Percentiles rank a stretch among this genome's conserved stretches.
Conservation (phyloP, 2,113 vertebrate species). For the Amazona vittata region DNA sequence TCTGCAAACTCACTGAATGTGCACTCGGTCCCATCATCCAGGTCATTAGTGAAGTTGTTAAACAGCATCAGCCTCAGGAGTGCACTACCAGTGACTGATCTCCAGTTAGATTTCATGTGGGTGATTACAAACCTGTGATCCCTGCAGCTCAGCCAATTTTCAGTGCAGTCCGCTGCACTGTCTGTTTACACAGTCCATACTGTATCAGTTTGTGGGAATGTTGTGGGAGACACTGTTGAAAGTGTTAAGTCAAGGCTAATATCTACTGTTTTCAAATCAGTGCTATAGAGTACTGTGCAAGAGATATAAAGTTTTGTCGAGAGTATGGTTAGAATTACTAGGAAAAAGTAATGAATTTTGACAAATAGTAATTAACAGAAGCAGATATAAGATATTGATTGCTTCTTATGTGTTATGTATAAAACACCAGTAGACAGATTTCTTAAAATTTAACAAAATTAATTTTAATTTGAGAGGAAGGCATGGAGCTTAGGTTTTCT, state of each 20-base stretch:
- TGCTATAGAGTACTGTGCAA: not conserved
- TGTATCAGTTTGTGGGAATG: not conserved
- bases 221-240: not conserved
- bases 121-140: not conserved
- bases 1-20: not conserved
- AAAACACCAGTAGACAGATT: not conserved
- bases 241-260: not conserved
- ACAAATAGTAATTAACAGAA: not conserved
- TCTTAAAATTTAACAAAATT: not conserved
- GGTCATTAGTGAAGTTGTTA: not conserved
- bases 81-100: not conserved
- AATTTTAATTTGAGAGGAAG: not conserved
- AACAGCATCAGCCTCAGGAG: fast-evolving
- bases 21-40: not conserved
- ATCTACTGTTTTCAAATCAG: not conserved
- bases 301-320: not conserved
- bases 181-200: not conserved
- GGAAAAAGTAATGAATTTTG: not conserved
- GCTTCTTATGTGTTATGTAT: not conserved
- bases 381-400: not conserved
- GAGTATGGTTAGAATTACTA: not conserved
- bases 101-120: not conserved
- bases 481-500: not conserved
- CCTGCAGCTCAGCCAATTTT: not conserved
- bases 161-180: not conserved